Evolutionary conservation across 2,113 vertebrate genomes (phyloP).

Genomic region (Panthera leo): DNA sequence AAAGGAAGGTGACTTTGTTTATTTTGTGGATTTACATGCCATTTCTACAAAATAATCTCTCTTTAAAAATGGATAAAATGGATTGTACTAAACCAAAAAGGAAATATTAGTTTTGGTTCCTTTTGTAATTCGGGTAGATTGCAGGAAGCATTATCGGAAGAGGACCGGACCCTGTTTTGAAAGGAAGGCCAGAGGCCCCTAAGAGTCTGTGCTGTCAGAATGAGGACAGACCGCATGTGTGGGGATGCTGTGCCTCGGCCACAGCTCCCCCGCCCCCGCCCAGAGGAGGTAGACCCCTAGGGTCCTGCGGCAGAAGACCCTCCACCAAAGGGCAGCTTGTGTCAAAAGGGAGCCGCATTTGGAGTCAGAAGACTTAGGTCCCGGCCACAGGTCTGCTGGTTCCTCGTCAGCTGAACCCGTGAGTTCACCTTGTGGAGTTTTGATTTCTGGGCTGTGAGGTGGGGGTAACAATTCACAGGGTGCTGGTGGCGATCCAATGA

Average conservation of each 20-base stretch:
- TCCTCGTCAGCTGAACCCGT: not conserved
- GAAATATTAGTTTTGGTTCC: constrained; percentile 63
- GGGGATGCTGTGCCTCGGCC: too few relatives aligned
- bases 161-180: not conserved
- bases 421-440: not conserved
- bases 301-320: too few relatives aligned
- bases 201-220: not conserved
- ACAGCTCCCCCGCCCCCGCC: accelerated
- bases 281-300: accelerated
- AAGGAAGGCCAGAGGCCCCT: not conserved
- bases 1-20: constrained; percentile 73
- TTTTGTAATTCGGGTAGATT: not conserved
- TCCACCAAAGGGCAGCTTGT: not conserved
- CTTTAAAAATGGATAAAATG: constrained; percentile 65
- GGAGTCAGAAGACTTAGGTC: not conserved
- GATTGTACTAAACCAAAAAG: constrained; percentile 54
- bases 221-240: accelerated
- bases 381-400: not conserved
- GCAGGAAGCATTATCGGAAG: not conserved
- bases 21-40: constrained; percentile 74
- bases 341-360: accelerated
- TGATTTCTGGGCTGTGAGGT: not conserved
- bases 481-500: not conserved
- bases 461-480: too few relatives aligned
- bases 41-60: constrained; percentile 72